A percentile compares a stretch with the other conserved stretches of the same genome.
Evolutionary conservation across 2,113 vertebrate species (phyloP).

Genomic region (Holacanthus passer): DNA sequence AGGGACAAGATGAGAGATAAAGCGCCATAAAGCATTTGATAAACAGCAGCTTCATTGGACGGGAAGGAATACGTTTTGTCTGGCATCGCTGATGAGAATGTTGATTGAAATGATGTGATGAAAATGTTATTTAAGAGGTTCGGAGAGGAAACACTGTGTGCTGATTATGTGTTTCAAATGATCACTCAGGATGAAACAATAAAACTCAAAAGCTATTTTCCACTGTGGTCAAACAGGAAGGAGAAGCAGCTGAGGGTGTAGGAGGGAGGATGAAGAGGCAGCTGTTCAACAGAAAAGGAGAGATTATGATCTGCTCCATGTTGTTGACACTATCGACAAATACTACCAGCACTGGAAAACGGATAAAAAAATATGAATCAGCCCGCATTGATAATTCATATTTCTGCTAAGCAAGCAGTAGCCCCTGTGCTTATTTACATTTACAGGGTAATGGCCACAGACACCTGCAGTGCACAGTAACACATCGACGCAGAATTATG

Average conservation of each 20-base stretch:
- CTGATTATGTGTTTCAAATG: conserved; percentile 45
- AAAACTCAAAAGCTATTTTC: conserved; percentile 40
- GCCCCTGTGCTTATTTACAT: conserved; percentile 12
- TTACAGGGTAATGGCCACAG: background rate
- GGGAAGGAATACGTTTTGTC: conserved; percentile 4
- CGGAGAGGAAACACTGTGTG: conserved; percentile 24
- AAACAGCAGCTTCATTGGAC: conserved; percentile 6
- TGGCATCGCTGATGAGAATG: conserved; percentile 16
- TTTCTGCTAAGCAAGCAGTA: background rate
- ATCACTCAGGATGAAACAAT: conserved; percentile 48
- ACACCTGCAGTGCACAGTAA: conserved; percentile 17
- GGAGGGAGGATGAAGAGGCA: conserved; percentile 71
- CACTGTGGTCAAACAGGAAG: conserved; percentile 52
- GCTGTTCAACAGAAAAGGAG: conserved; percentile 58
- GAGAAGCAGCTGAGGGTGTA: conserved; percentile 64
- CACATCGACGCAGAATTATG: conserved; percentile 31
- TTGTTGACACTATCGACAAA: conserved; percentile 57
- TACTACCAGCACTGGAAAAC: conserved; percentile 26
- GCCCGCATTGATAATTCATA: conserved; percentile 23
- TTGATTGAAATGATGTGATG: conserved; percentile 13
- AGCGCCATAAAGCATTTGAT: background rate
- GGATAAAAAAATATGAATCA: conserved; percentile 50
- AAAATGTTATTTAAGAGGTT: conserved; percentile 34
- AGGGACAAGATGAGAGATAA: background rate
- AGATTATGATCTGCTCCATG: conserved; percentile 63